Evolutionary conservation across 2,888 invertebrate species (phyloP), one percentile per base, ranked within the genome.

Genomic region (Stegana nigrithorax): DNA sequence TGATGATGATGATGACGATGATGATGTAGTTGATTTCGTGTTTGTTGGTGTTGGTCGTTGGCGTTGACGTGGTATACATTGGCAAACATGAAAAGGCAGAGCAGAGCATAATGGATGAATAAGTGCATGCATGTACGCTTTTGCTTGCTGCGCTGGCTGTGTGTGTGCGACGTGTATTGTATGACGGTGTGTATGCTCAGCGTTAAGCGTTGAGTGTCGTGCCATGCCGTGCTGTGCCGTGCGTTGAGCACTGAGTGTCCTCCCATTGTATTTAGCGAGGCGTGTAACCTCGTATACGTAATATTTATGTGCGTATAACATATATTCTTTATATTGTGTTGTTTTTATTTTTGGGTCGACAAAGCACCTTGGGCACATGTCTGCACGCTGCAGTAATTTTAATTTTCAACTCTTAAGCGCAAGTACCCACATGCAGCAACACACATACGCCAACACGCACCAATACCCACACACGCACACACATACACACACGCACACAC

Each of bases 351-450:
- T 72, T 68, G 65, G 63, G 50, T 47, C 51, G 59, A 47, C 59
- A 59, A 60, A 57, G 36, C 66, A 69, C 72, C 72, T 72, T 17
- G 63, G 70, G 73, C 73, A 44, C 19, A 65, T 72, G 69, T 73
- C 69, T 65, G 55, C 29, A 59, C 51, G 26, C 29, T 57, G 56
- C 32, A 42, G 62, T 62, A 70, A 73, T 73, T 73, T 73, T 73
- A 70, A 73, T 73, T 72, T 72, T 73, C 72, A 72, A 72, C 72
- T 70, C 68, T 72, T 73, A 68, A 66, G 59, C 72, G 53, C 55
- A 61, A 67, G 39, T 57, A 47, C 50, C 45, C 57, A 65, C 56
- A 66, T 58, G 64, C 59, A 67, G 61, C 72, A 66, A 62, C 61
- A 58, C 56, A 50, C 71, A 55, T 50, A 69, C 58, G 57, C 67